Conservation (phyloP, 2,888 invertebrate species). For the Sabatieria punctata region DNA sequence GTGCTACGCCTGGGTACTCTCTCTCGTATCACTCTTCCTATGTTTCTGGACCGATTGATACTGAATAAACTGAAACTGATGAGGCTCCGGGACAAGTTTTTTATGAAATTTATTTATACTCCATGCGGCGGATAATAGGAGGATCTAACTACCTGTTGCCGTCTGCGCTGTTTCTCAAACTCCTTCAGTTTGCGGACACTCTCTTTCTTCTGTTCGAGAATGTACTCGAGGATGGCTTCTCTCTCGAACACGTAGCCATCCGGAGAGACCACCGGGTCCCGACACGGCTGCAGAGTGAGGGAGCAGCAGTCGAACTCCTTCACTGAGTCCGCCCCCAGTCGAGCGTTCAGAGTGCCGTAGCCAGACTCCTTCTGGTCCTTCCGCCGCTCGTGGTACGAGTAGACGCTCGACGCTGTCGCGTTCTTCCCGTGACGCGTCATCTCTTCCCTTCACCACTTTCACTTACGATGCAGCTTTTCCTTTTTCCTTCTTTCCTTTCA, state of each 20-base stretch:
- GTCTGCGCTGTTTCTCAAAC: constrained; percentile 45
- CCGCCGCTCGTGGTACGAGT: constrained; percentile 91
- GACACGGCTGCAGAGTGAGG: constrained; percentile 83
- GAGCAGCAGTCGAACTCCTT: constrained; percentile 96
- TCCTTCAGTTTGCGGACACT: constrained; percentile 72
- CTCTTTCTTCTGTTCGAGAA: constrained; percentile 80
- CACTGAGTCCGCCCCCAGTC: constrained; percentile 82
- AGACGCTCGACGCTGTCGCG: constrained; percentile 93
- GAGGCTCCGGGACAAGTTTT: too few species aligned
- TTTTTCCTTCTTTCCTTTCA: too few species aligned
- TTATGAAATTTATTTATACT: constrained; percentile 1
- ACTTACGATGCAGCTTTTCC: too few species aligned
- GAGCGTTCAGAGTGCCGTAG: constrained; percentile 48
- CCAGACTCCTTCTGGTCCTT: constrained; percentile 83
- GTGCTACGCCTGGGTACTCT: too few species aligned
- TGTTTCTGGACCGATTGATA: too few species aligned
- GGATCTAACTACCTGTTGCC: background rate
- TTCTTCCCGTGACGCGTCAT: constrained; percentile 78
- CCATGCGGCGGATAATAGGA: background rate
- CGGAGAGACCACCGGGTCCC: constrained; percentile 56
- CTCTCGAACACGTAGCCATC: constrained; percentile 81
- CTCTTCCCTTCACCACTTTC: too few species aligned
- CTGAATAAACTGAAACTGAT: too few species aligned
- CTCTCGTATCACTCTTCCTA: too few species aligned
- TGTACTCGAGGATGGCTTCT: constrained; percentile 83